These are phyloP conservation scores for Lepus europaeus DNA, from an alignment of 2,113 vertebrate genomes.

Conservation along the genomic window DNA sequence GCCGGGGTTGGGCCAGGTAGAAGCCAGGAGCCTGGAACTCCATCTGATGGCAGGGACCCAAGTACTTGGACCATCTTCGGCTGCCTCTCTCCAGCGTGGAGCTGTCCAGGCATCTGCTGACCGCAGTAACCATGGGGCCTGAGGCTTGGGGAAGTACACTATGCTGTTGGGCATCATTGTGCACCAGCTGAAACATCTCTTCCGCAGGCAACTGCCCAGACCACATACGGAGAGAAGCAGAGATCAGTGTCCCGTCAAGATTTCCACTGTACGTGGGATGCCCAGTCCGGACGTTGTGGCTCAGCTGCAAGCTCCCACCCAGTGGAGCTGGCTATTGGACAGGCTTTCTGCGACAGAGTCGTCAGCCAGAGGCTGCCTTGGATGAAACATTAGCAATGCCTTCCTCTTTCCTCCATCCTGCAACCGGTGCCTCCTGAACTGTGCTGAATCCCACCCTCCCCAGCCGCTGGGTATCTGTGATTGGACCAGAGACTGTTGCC, in stretches of 20 bases:
- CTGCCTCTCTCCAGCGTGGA: not conserved
- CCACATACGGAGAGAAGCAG: not conserved
- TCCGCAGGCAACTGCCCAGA: not conserved
- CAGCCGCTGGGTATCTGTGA: constrained; percentile 90
- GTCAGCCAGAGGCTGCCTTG: constrained; percentile 92
- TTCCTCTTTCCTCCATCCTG: constrained; percentile 94
- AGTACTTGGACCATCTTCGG: too few species aligned
- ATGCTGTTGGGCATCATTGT: too few species aligned
- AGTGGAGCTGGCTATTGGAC: constrained; percentile 67
- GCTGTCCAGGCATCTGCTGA: too few species aligned
- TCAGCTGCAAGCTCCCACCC: not conserved
- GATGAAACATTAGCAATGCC: constrained; percentile 90
- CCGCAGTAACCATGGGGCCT: not conserved
- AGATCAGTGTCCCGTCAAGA: not conserved
- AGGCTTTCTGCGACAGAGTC: constrained; percentile 88
- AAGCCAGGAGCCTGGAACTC: too few species aligned
- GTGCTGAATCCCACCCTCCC: constrained; percentile 92
- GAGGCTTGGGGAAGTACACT: not conserved
- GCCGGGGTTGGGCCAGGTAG: too few species aligned
- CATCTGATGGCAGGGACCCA: too few species aligned
- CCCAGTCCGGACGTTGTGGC: not conserved
- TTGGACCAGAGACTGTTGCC: constrained; percentile 91
- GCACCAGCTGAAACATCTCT: too few species aligned
- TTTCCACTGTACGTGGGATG: not conserved
- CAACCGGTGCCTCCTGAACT: constrained; percentile 91